These are phyloP conservation scores for Pollenia amentaria DNA, from an alignment of 2,888 invertebrate species.

Conservation along the genomic window DNA sequence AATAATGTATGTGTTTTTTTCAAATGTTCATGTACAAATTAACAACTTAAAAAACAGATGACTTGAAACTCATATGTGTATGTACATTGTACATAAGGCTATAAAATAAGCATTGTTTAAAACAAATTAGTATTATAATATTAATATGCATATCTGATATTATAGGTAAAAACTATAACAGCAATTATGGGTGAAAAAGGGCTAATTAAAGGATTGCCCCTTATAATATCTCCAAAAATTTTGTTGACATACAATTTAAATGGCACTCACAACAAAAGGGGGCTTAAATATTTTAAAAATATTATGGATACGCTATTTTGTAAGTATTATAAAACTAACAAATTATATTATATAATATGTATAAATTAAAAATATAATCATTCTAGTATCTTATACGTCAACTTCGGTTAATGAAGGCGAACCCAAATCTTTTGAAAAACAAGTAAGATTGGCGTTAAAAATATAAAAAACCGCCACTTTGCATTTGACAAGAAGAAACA, in stretches of 20 bases:
- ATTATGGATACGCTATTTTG: slow-evolving; percentile 1
- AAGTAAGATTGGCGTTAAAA: slow-evolving; percentile 3
- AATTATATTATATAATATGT: neutral
- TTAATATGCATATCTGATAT: too few species aligned
- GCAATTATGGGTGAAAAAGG: slow-evolving; percentile 1
- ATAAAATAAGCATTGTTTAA: too few species aligned
- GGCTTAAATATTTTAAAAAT: neutral
- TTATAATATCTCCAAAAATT: slow-evolving; percentile 2
- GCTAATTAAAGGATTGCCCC: slow-evolving; percentile 1
- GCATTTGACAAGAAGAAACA: neutral
- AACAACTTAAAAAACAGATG: too few species aligned
- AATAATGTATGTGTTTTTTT: too few species aligned
- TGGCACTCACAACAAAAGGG: neutral
- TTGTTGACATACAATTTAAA: neutral
- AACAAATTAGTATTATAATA: too few species aligned
- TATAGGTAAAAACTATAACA: neutral
- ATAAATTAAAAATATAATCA: neutral
- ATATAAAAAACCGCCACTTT: slow-evolving; percentile 8
- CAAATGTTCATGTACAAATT: too few species aligned
- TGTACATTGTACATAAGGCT: too few species aligned
- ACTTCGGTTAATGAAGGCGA: neutral
- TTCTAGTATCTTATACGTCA: slow-evolving; percentile 3
- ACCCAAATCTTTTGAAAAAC: neutral
- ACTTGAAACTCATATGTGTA: too few species aligned
- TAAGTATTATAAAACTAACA: neutral